phyloP scores from a whole-genome alignment of 2,797 vertebrate species.

The Smutsia gigantea region DNA sequence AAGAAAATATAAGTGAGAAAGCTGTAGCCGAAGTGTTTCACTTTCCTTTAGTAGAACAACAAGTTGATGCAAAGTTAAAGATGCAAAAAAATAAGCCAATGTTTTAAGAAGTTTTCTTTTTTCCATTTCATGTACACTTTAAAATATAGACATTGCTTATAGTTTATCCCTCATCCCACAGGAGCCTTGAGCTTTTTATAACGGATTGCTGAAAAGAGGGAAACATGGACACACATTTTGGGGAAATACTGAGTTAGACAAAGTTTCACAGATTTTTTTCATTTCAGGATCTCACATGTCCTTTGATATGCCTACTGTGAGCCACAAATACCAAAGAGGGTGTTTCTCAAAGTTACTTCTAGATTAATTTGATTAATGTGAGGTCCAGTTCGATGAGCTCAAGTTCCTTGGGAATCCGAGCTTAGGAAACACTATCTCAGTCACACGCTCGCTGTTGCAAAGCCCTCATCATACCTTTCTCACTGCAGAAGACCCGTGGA shows the following conservation, averaged over 20 bases:
- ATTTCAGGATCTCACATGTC: not conserved
- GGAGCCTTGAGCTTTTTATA: not conserved
- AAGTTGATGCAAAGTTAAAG: not conserved
- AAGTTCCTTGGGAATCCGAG: not conserved
- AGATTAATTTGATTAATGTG: not conserved
- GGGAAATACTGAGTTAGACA: not conserved
- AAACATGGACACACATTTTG: not conserved
- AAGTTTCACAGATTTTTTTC: not conserved
- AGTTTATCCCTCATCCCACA: not conserved
- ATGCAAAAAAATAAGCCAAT: not conserved
- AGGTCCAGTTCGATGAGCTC: not conserved
- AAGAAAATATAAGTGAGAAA: not conserved
- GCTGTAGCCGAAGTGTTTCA: not conserved
- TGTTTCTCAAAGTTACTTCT: slow-evolving; percentile 9
- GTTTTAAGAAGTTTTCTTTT: not conserved
- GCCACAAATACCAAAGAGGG: not conserved
- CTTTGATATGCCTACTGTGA: not conserved
- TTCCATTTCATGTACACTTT: not conserved
- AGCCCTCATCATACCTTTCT: not conserved
- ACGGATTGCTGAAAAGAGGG: not conserved
- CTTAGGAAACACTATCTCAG: not conserved
- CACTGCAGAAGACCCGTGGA: not conserved
- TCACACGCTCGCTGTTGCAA: not conserved
- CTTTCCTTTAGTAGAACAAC: slow-evolving; percentile 26
- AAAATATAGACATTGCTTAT: not conserved